Evolutionary conservation across 2,113 vertebrate genomes (phyloP).

Genomic region (Cyprichromis sp.): DNA sequence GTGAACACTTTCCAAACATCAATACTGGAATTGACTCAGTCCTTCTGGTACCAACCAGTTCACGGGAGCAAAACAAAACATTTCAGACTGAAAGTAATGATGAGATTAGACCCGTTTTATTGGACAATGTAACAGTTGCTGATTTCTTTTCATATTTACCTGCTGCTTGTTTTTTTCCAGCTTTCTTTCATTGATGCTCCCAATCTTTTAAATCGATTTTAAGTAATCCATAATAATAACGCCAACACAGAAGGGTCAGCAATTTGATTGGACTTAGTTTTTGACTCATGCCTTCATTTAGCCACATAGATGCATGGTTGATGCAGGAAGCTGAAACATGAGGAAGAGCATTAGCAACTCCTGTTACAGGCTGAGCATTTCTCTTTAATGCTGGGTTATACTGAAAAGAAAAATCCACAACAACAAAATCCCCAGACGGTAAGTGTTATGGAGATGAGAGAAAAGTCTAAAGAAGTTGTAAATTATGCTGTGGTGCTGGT

Average conservation of each 20-base stretch:
- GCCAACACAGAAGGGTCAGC: neutral
- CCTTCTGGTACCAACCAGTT: neutral
- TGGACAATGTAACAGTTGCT: neutral
- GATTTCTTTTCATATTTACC: neutral
- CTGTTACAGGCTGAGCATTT: neutral
- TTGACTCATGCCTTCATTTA: neutral
- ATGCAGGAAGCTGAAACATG: neutral
- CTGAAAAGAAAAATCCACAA: neutral
- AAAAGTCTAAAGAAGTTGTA: neutral
- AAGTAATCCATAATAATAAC: neutral
- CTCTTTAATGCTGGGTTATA: neutral
- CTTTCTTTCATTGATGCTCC: neutral
- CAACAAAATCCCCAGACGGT: neutral
- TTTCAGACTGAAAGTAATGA: neutral
- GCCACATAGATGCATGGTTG: neutral
- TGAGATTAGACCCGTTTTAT: neutral
- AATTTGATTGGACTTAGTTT: neutral
- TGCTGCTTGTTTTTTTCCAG: neutral
- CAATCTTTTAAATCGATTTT: neutral
- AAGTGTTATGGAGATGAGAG: neutral
- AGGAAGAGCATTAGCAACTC: neutral
- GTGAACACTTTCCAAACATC: neutral
- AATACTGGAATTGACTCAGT: neutral
- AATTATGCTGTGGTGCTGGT: neutral
- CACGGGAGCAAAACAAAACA: neutral